Evolutionary conservation across 2,888 invertebrate genomes (phyloP), one percentile per base, ranked within the genome.

Genomic region (Latrodectus hesperus): DNA sequence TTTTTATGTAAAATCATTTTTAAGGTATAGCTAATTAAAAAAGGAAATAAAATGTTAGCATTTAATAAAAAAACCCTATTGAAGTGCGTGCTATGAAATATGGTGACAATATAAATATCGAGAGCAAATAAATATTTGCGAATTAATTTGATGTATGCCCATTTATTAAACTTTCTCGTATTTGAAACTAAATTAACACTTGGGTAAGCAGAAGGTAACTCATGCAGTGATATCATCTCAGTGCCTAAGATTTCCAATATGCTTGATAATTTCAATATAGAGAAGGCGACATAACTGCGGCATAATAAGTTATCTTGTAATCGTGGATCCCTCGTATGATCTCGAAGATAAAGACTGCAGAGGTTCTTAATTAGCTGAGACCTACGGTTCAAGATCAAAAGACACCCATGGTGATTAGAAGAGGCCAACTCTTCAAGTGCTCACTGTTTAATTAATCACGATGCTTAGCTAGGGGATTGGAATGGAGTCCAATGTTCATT

Each of bases 401-500:
- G 86, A 82, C 86, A 87, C 81, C 86, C 72, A 51, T 51, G 86
- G 65, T 87, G 86, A 87, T 87, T 81, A 76, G 79, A 38, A 70
- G 70, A 86, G 76, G 64, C 75, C 67, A 86, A 71, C 84, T 81
- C 86, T 87, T 81, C 85, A 76, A 73, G 81, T 82, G 81, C 76
- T 67, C 55, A 73, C 51, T 82, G 86, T 77, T 87, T 87, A 87
- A 87, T 87, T 82, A 81, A 82, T 87, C 77, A 75, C 68, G 74
- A 87, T 87, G 73, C 81, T 87, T 82, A 77, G 73, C 71, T 75
- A 22, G 75, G 77, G 77, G 65, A 85, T 68, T 78, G 73, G 65
- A 65, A 79, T 64, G 17, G 64, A 64, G 70, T 68, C 80, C 75
- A 77, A 55, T 52, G 75, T 87, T 87, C 81, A 81, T 87, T 81